Percentiles rank a stretch among this genome's conserved stretches.
These are phyloP conservation scores for Seira ritae DNA, from an alignment of 2,888 invertebrate genomes.

Conservation along the genomic window DNA sequence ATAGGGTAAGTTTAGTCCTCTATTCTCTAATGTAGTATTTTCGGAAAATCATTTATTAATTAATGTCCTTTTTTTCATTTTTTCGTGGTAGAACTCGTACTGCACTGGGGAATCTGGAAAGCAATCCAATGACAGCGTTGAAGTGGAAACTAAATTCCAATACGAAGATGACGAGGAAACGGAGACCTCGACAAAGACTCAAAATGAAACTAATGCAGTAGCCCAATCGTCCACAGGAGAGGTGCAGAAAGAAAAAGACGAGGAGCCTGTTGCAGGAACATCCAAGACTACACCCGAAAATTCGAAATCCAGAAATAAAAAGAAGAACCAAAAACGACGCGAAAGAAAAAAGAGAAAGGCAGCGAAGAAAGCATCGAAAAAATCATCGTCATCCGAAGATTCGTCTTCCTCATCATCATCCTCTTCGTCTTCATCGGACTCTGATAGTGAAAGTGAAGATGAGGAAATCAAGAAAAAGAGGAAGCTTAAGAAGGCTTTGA, in stretches of 20 bases:
- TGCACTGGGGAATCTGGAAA: constrained; percentile 87
- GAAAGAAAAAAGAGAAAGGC: constrained; percentile 71
- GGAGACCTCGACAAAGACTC: constrained; percentile 73
- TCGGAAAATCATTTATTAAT: too few relatives aligned
- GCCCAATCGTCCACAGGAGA: background rate
- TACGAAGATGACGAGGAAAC: constrained; percentile 73
- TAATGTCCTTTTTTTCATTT: constrained; percentile 20
- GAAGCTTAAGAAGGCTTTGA: constrained; percentile 78
- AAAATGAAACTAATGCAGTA: constrained; percentile 28
- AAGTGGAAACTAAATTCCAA: constrained; percentile 60
- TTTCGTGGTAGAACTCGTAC: constrained; percentile 83
- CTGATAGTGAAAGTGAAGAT: constrained; percentile 75
- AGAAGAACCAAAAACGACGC: constrained; percentile 74
- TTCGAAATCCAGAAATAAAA: constrained; percentile 61
- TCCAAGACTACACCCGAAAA: constrained; percentile 9
- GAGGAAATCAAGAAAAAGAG: constrained; percentile 68
- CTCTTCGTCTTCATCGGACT: constrained; percentile 68
- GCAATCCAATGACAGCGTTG: constrained; percentile 73
- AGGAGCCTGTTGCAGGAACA: constrained; percentile 74
- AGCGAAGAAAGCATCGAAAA: constrained; percentile 37
- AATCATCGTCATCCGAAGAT: constrained; percentile 38
- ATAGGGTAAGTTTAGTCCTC: too few relatives aligned
- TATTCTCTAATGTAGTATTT: too few relatives aligned
- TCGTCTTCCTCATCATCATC: constrained; percentile 68
- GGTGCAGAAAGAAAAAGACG: constrained; percentile 77